phyloP scores from a whole-genome alignment of 1,140 invertebrate species.

The Papilio helenus region DNA sequence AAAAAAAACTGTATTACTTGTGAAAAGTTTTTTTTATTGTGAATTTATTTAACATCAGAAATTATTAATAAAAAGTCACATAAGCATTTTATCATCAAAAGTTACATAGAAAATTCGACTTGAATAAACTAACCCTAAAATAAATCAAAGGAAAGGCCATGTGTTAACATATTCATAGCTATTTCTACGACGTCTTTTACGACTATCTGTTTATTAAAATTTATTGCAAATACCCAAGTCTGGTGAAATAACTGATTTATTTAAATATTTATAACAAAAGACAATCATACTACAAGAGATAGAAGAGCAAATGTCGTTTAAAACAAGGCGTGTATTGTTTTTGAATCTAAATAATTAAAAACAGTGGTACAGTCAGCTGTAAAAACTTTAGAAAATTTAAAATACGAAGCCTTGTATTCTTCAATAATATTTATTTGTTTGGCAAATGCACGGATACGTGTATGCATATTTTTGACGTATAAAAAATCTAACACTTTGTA shows the following conservation, averaged over 20 bases:
- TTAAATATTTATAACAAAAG: neutral
- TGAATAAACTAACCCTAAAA: neutral
- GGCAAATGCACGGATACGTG: too few relatives aligned
- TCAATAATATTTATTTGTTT: too few relatives aligned
- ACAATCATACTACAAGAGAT: neutral
- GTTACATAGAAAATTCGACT: neutral
- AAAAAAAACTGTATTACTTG: too few relatives aligned
- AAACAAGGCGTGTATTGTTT: neutral
- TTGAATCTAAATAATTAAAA: neutral
- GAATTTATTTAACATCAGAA: neutral
- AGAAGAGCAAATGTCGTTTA: neutral
- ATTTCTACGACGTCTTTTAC: constrained; percentile 23
- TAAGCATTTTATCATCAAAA: neutral
- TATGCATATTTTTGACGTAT: too few relatives aligned
- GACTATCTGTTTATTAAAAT: constrained; percentile 22
- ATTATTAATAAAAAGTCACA: neutral
- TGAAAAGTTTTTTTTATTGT: too few relatives aligned
- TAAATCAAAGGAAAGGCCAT: constrained; percentile 16
- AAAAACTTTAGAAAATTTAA: too few relatives aligned
- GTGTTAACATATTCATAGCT: constrained; percentile 25
- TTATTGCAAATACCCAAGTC: constrained; percentile 14
- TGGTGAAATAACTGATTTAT: neutral
- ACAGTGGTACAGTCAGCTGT: too few relatives aligned
- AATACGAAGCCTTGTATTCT: too few relatives aligned
- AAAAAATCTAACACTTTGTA: too few relatives aligned